These are phyloP conservation scores for Bufo gargarizans DNA, from an alignment of 2,113 vertebrate species.

Conservation along the genomic window DNA sequence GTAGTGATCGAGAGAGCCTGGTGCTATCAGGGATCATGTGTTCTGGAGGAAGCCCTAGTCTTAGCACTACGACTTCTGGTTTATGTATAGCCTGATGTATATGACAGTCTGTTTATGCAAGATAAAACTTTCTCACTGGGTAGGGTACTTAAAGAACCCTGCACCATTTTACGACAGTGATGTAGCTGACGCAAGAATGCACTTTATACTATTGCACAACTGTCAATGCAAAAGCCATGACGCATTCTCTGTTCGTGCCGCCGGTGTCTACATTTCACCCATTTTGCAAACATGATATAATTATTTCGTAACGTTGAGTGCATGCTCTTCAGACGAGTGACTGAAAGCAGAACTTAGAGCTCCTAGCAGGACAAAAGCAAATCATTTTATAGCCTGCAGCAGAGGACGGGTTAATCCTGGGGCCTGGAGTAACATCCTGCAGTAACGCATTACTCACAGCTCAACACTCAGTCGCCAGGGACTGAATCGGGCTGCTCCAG, in stretches of 20 bases:
- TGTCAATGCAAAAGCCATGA: no score
- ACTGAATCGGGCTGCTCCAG: slow-evolving; percentile 55
- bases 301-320: neutral
- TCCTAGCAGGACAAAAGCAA: neutral
- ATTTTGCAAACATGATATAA: neutral
- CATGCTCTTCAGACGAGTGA: neutral
- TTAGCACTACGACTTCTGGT: neutral
- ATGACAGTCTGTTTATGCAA: slow-evolving; percentile 31
- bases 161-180: neutral
- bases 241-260: no score
- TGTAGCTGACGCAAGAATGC: neutral
- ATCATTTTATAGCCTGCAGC: neutral
- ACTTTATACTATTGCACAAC: no score
- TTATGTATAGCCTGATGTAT: slow-evolving; percentile 1
- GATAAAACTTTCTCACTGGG: neutral
- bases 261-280: neutral
- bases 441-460: slow-evolving; percentile 52
- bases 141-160: neutral
- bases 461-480: slow-evolving; percentile 43
- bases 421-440: slow-evolving; percentile 46
- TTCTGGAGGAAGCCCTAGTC: neutral
- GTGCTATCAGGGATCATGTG: neutral
- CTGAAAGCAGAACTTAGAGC: neutral
- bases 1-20: neutral
- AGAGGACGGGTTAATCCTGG: slow-evolving; percentile 19